Evolutionary conservation across 2,797 vertebrate genomes (phyloP).

Genomic region (Mus spretus): DNA sequence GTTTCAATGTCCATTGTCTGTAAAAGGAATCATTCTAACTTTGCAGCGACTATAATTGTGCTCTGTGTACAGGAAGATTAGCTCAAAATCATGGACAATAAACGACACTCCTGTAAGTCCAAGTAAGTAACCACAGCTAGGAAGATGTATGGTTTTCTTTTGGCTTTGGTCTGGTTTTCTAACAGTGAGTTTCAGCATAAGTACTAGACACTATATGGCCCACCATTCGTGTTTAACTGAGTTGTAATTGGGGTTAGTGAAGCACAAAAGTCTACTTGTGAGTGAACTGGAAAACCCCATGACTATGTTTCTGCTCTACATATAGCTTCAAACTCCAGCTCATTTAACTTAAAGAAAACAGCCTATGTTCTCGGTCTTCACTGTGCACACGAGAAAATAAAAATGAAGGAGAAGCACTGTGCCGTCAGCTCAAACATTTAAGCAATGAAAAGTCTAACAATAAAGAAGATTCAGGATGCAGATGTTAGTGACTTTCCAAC

Average conservation of each 20-base stretch:
- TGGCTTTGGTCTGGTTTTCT: background rate
- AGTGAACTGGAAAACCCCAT: background rate
- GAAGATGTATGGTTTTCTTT: background rate
- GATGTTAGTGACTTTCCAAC: conserved; percentile 23
- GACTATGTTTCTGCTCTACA: background rate
- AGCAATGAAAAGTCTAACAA: conserved; percentile 20
- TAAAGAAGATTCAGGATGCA: background rate
- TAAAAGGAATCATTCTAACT: background rate
- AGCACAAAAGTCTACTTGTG: background rate
- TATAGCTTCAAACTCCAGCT: background rate
- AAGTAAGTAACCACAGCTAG: background rate
- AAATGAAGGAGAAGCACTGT: conserved; percentile 44
- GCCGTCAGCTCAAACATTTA: background rate
- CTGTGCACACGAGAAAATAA: background rate
- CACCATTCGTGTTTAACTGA: background rate
- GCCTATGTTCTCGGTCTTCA: background rate
- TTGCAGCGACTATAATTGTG: background rate
- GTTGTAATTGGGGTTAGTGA: conserved; percentile 17
- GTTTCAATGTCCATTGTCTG: background rate
- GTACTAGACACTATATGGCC: background rate
- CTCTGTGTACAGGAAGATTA: background rate
- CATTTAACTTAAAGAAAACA: background rate
- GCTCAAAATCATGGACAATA: background rate
- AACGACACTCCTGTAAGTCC: accelerated
- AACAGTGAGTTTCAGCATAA: background rate